phyloP scores from a whole-genome alignment of 1,140 invertebrate genomes.

The Pseudomyrmex concolor region DNA sequence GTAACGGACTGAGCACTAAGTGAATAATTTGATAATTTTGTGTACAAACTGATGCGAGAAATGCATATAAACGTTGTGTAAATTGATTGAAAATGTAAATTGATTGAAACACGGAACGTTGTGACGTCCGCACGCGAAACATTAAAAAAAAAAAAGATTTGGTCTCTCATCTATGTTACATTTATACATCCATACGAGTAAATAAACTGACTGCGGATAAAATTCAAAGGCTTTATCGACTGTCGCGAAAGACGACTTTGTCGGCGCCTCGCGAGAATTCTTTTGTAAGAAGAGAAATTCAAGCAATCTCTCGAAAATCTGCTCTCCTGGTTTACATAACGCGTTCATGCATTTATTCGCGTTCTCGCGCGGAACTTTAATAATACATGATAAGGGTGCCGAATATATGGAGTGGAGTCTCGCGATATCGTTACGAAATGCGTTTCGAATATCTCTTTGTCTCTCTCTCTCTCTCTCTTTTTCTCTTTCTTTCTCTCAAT shows the following conservation, averaged over 20 bases:
- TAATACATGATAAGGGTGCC: slow-evolving; percentile 60
- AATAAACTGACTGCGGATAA: slow-evolving; percentile 11
- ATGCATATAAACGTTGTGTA: no score
- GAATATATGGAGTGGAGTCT: slow-evolving; percentile 23
- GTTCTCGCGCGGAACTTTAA: slow-evolving; percentile 61
- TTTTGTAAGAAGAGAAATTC: slow-evolving; percentile 47
- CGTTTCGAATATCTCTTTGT: slow-evolving; percentile 39
- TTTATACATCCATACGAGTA: no score
- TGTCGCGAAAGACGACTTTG: background rate
- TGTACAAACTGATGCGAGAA: no score
- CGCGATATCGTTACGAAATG: background rate
- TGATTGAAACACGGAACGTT: no score
- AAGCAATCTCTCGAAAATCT: slow-evolving; percentile 50
- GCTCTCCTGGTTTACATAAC: slow-evolving; percentile 52
- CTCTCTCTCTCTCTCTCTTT: no score
- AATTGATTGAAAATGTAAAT: no score
- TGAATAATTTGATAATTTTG: no score
- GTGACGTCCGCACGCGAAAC: background rate
- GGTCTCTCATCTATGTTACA: no score
- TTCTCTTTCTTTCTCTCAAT: no score
- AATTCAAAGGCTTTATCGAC: background rate
- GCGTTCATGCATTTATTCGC: slow-evolving; percentile 67
- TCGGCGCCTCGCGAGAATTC: slow-evolving; percentile 44
- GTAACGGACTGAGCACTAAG: no score
- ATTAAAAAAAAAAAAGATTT: slow-evolving; percentile 17